Evolutionary conservation across 2,888 invertebrate genomes (phyloP), one percentile per base, ranked within the genome.

Genomic region (Plebejus argus): DNA sequence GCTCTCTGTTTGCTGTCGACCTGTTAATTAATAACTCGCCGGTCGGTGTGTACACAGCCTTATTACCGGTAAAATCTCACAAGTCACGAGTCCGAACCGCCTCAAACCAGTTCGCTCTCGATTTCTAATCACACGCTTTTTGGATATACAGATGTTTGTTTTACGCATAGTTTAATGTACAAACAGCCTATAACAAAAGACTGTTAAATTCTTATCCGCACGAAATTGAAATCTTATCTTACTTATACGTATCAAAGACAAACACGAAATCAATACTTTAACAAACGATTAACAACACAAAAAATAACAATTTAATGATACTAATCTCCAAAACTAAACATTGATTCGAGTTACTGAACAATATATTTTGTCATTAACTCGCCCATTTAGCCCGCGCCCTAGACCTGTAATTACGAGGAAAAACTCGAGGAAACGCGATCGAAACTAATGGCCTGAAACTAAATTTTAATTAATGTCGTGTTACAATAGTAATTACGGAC

Each of bases 391-490:
- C 89, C 90, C 88, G 88, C 93, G 87, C 93, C 90, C 87, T 86
- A 84, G 83, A 88, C 88, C 89, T 91, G 87, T 94, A 93, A 94
- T 94, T 94, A 94, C 90, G 56, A 83, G 84, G 87, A 89, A 93
- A 92, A 92, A 92, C 90, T 91, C 89, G 86, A 93, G 92, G 92
- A 91, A 94, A 94, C 93, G 91, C 93, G 91, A 92, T 88, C 89
- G 88, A 88, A 86, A 91, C 93, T 93, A 93, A 94, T 93, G 93
- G 93, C 84, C 93, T 93, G 92, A 92, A 93, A 92, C 94, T 93
- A 94, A 94, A 94, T 93, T 94, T 94, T 94, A 94, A 94, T 94
- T 94, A 94, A 92, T 94, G 92, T 92, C 93, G 93, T 92, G 92
- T 93, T 93, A 90, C 86, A 93, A 92, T 92, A 91, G 91, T 94